phyloP scores from a whole-genome alignment of 2,888 invertebrate species.

The Aplocera efformata region DNA sequence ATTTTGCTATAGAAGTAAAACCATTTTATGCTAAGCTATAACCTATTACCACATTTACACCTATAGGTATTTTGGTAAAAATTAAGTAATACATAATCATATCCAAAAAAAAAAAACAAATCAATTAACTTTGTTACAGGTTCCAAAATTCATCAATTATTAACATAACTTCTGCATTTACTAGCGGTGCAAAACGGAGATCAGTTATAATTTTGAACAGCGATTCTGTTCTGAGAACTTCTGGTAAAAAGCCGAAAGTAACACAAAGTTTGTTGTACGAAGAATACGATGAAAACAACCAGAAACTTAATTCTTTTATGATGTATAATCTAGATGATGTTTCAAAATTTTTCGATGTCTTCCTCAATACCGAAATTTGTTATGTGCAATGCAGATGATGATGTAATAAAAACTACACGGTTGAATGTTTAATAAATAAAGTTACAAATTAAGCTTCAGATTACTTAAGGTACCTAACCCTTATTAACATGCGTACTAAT shows the following conservation, averaged over 20 bases:
- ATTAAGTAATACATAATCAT: too few species aligned
- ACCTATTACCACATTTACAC: too few species aligned
- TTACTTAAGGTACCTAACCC: too few species aligned
- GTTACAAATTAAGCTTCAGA: too few species aligned
- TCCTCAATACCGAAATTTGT: conserved; percentile 47
- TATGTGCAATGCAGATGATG: conserved; percentile 29
- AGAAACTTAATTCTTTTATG: conserved; percentile 30
- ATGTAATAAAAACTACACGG: too few species aligned
- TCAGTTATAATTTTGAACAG: conserved; percentile 16
- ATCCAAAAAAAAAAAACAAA: background rate
- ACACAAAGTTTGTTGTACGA: conserved; percentile 41
- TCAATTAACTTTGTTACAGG: conserved; percentile 5
- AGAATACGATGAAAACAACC: conserved; percentile 41
- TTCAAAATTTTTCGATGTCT: conserved; percentile 41
- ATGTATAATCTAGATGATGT: conserved; percentile 53
- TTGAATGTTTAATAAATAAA: background rate
- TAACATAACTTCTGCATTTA: background rate
- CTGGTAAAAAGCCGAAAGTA: background rate
- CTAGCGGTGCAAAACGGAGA: conserved; percentile 3
- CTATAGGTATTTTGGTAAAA: too few species aligned
- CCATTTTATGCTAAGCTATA: too few species aligned
- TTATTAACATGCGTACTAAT: too few species aligned
- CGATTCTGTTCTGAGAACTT: background rate
- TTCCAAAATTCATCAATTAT: conserved; percentile 1
- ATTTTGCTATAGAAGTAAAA: too few species aligned